A percentile compares a stretch with the other conserved stretches of the same genome.
phyloP scores from a whole-genome alignment of 2,113 vertebrate species.

The Indicator maculatus region DNA sequence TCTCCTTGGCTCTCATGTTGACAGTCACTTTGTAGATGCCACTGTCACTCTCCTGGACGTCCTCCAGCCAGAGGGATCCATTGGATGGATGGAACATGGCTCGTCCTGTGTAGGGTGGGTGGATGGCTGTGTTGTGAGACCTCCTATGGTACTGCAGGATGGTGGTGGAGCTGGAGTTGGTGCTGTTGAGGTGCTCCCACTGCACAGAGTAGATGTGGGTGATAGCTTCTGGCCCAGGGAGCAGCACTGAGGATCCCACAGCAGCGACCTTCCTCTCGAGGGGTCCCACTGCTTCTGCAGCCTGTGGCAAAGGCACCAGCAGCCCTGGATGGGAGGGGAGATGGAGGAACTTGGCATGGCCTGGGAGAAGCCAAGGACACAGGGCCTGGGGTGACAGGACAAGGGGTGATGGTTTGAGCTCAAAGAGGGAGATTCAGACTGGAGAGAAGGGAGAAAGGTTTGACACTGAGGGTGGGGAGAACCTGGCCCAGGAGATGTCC shows the following conservation, averaged over 20 bases:
- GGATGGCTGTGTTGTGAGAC: accelerated
- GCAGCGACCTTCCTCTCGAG: neutral
- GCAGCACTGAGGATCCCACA: conserved; percentile 23
- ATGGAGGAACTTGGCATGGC: too few species aligned
- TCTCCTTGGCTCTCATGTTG: neutral
- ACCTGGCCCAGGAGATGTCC: too few species aligned
- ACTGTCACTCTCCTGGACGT: conserved; percentile 3
- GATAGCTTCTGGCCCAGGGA: neutral
- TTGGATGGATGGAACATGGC: neutral
- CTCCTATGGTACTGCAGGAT: neutral
- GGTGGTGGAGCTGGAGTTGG: neutral
- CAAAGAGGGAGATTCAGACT: too few species aligned
- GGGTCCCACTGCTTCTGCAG: neutral
- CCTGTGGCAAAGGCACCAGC: neutral
- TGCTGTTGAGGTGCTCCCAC: conserved; percentile 2
- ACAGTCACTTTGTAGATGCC: conserved; percentile 28
- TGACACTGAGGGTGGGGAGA: too few species aligned
- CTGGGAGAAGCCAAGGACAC: too few species aligned
- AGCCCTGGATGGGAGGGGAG: neutral
- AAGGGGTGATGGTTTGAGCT: too few species aligned
- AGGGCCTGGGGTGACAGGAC: too few species aligned
- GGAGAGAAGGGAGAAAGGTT: too few species aligned
- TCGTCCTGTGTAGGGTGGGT: accelerated
- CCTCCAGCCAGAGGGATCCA: conserved; percentile 10
- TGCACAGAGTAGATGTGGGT: accelerated